Evolutionary conservation across 2,797 vertebrate genomes (phyloP), one percentile per base, ranked within the genome.

Genomic region (Orientallactaga sibirica): DNA sequence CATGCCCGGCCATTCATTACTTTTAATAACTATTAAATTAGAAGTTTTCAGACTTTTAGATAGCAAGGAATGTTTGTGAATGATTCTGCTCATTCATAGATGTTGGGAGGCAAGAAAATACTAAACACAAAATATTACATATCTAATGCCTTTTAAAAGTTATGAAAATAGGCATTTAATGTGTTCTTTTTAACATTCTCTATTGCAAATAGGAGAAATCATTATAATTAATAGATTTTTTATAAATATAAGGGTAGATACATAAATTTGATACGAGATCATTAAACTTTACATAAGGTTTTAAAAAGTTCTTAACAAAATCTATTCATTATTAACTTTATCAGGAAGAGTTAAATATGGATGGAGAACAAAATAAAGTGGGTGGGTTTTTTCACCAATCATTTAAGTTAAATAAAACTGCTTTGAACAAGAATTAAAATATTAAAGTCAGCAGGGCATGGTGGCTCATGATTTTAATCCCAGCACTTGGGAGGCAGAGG

Each of bases 21-120:
- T 94, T 93, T 73, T 58, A 95, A 80, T 80, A 15, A 79, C 87
- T 76, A 93, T 88, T 87, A 82, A 85, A 87, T 93, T n/a, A 86
- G 62, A 41, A n/a, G 0, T 37, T 55, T 61, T 92, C 61, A 85
- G 18, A 5, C 62, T 91, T 94, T 95, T 86, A 92, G 95, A 90
- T 92, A 67, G 91, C 83, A 94, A 82, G 11, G 67, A 12, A 4
- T 75, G 88, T 78, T 82, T 94, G 64, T 86, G 19, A 22, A 76
- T 83, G 61, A 91, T 37, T 61, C 76, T 25, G 92, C 18, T 66
- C 48, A 85, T 43, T 88, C 7, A 58, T 84, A 95, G 94, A 48
- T 88, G 52, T 90, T 90, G n/a, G 15, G 4, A 64, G 20, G 80
- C 43, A 86, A 12, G 43, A 95, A 87, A 97, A 90, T 55, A 94